Evolutionary conservation across 1,140 invertebrate species (phyloP).

Genomic region (Brachionus calyciflorus): DNA sequence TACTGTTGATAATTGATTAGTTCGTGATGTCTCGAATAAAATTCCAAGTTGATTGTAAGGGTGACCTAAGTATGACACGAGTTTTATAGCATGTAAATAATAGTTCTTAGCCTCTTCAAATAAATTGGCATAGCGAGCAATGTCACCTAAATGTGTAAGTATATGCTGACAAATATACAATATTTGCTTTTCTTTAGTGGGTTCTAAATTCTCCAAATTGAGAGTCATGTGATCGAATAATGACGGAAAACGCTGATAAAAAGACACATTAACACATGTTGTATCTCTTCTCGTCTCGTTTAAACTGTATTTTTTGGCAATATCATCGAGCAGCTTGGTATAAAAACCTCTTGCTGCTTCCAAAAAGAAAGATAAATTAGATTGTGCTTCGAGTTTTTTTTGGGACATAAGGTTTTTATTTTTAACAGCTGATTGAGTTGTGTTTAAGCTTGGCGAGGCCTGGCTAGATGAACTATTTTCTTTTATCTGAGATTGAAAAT

Average conservation of each 20-base stretch:
- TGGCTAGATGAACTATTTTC: not conserved
- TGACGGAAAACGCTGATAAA: slow-evolving; percentile 19
- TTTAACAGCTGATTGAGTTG: not conserved
- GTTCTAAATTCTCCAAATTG: not conserved
- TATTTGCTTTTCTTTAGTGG: slow-evolving; percentile 15
- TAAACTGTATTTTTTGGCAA: not conserved
- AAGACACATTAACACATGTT: not conserved
- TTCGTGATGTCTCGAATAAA: slow-evolving; percentile 22
- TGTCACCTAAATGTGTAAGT: slow-evolving; percentile 37
- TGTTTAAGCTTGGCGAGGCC: no score
- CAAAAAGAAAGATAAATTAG: slow-evolving; percentile 13
- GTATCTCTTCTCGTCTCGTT: not conserved
- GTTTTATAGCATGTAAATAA: slow-evolving; percentile 39
- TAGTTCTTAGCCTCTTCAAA: slow-evolving; percentile 28
- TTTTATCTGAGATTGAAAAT: slow-evolving; percentile 41
- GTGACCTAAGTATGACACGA: slow-evolving; percentile 33
- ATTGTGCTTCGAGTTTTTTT: slow-evolving; percentile 17
- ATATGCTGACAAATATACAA: slow-evolving; percentile 29
- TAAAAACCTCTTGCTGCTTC: slow-evolving; percentile 43
- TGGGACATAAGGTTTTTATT: not conserved
- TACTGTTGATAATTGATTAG: slow-evolving; percentile 1
- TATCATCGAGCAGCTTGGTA: slow-evolving; percentile 7
- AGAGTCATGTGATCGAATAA: slow-evolving; percentile 1
- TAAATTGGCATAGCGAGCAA: slow-evolving; percentile 28
- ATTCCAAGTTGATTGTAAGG: slow-evolving; percentile 47